Evolutionary conservation across 2,888 invertebrate species (phyloP).

Genomic region (Bellardia bayeri): DNA sequence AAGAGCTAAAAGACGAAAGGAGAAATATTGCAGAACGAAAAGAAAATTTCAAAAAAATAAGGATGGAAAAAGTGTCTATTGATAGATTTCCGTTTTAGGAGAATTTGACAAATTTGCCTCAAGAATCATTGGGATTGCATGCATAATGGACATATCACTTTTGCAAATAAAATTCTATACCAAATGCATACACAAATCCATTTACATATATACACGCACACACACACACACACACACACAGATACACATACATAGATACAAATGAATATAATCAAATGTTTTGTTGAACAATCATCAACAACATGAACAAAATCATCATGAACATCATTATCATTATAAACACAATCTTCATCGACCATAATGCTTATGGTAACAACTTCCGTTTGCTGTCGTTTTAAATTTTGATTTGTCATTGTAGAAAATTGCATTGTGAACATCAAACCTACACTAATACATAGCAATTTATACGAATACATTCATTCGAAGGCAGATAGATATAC

Average conservation of each 20-base stretch:
- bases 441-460: neutral
- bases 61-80: slow-evolving; percentile 65
- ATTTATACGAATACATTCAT: neutral
- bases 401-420: slow-evolving; percentile 71
- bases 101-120: slow-evolving; percentile 71
- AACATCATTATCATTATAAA: slow-evolving; percentile 20
- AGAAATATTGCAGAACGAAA: slow-evolving; percentile 3
- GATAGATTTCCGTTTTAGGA: slow-evolving; percentile 69
- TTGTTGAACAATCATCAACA: slow-evolving; percentile 63
- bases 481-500: neutral
- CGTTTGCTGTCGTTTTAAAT: slow-evolving; percentile 72
- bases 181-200: slow-evolving; percentile 32
- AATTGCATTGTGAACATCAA: slow-evolving; percentile 65
- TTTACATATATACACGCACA: neutral
- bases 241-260: neutral
- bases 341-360: slow-evolving; percentile 52
- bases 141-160: slow-evolving; percentile 72
- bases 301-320: slow-evolving; percentile 48
- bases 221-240: neutral
- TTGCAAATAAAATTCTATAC: slow-evolving; percentile 64
- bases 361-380: slow-evolving; percentile 72
- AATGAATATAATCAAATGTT: slow-evolving; percentile 60
- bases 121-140: slow-evolving; percentile 70
- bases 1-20: slow-evolving; percentile 42
- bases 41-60: slow-evolving; percentile 41